phyloP scores from a whole-genome alignment of 2,888 invertebrate species.

The Tinea pellionella region DNA sequence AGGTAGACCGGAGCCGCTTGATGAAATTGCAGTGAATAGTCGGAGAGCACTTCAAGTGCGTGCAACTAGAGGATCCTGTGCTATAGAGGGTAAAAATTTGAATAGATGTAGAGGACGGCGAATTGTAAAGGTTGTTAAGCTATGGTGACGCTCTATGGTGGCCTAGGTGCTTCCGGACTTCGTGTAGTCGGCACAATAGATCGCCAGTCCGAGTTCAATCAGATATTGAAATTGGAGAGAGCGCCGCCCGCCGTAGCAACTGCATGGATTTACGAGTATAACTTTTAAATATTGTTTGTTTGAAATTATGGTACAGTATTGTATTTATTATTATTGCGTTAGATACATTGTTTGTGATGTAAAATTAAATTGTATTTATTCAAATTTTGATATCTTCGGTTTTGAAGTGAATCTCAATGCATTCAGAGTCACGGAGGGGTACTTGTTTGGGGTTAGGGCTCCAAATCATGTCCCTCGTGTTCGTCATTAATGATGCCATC shows the following conservation, averaged over 20 bases:
- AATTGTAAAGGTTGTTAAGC: slow-evolving; percentile 27
- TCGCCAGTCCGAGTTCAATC: slow-evolving; percentile 40
- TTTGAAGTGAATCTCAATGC: slow-evolving; percentile 34
- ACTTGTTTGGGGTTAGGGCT: slow-evolving; percentile 26
- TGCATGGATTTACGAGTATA: background rate
- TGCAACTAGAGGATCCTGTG: slow-evolving; percentile 25
- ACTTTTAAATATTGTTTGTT: background rate
- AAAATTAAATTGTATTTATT: background rate
- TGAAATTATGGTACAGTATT: background rate
- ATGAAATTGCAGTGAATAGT: slow-evolving; percentile 65
- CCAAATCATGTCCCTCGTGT: slow-evolving; percentile 48
- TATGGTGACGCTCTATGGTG: slow-evolving; percentile 31
- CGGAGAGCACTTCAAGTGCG: slow-evolving; percentile 59
- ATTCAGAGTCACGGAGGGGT: slow-evolving; percentile 62
- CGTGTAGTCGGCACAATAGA: slow-evolving; percentile 51
- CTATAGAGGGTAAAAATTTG: slow-evolving; percentile 63
- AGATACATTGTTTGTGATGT: background rate
- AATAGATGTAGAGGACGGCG: slow-evolving; percentile 40
- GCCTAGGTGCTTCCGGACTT: slow-evolving; percentile 40
- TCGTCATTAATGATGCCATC: slow-evolving; percentile 64
- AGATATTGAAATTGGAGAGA: slow-evolving; percentile 56
- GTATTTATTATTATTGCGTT: background rate
- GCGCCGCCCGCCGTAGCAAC: background rate
- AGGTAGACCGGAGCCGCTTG: slow-evolving; percentile 44
- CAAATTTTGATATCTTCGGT: slow-evolving; percentile 16